These are phyloP conservation scores for Sebastes trivittatus DNA, from an alignment of 2,797 vertebrate species.

Conservation along the genomic window DNA sequence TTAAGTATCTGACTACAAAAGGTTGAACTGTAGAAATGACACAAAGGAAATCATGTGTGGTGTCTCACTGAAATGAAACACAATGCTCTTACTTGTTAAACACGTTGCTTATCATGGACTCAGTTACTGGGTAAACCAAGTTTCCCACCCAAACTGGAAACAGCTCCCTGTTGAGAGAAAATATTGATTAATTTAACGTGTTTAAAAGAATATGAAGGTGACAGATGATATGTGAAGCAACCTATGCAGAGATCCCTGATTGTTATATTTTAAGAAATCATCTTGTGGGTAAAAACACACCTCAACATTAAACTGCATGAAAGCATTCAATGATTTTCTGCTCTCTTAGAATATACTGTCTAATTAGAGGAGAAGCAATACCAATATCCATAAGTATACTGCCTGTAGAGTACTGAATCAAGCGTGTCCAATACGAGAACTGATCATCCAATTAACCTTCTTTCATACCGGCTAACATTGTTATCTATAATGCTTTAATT, in stretches of 20 bases:
- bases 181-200: background rate
- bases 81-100: conserved; percentile 75
- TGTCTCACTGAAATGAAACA: background rate
- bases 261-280: background rate
- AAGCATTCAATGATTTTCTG: conserved; percentile 32
- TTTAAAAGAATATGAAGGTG: background rate
- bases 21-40: background rate
- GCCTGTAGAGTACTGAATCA: background rate
- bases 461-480: background rate
- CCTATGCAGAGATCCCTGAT: background rate
- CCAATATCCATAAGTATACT: background rate
- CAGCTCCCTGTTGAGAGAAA: conserved; percentile 73
- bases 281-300: background rate
- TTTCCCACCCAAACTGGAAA: conserved; percentile 88
- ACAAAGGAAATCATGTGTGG: too few relatives aligned
- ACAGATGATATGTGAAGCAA: background rate
- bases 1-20: background rate
- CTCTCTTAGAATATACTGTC: background rate
- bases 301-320: background rate
- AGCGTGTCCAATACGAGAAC: background rate
- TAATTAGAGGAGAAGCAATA: conserved; percentile 16
- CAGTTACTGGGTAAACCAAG: conserved; percentile 60
- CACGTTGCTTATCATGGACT: conserved; percentile 55
- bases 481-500: background rate
- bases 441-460: background rate